Percentiles rank a stretch among this genome's conserved stretches.
These are phyloP conservation scores for Xyrichtys novacula DNA, from an alignment of 2,797 vertebrate species.

Conservation along the genomic window DNA sequence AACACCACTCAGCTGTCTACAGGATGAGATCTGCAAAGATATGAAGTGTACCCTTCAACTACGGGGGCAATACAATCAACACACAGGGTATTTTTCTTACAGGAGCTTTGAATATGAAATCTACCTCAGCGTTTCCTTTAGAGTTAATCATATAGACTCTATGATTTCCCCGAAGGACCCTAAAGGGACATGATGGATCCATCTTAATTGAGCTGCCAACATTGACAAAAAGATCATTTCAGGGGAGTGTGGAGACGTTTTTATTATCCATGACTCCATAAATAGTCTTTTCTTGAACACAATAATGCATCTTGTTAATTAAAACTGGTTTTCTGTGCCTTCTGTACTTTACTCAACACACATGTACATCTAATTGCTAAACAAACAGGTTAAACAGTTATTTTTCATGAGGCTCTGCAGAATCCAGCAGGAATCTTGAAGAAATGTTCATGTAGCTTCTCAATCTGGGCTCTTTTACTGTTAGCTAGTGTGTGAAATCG, in stretches of 20 bases:
- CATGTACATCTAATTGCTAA: not conserved
- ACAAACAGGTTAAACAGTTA: not conserved
- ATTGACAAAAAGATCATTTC: slow-evolving; percentile 44
- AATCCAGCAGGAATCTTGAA: slow-evolving; percentile 1
- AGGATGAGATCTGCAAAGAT: no score
- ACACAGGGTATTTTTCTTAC: no score
- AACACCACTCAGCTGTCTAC: no score
- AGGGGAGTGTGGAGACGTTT: slow-evolving; percentile 21
- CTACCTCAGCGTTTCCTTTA: slow-evolving; percentile 1
- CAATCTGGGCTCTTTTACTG: slow-evolving; percentile 3
- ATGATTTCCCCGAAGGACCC: slow-evolving; percentile 16
- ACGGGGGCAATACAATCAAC: no score
- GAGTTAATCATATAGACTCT: slow-evolving; percentile 20
- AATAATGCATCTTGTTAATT: not conserved
- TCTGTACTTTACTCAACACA: not conserved
- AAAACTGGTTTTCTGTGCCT: not conserved
- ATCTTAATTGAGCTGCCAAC: slow-evolving; percentile 53
- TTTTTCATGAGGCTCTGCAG: not conserved
- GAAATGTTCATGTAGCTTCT: not conserved
- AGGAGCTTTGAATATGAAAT: not conserved
- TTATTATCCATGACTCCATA: not conserved
- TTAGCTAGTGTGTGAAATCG: not conserved
- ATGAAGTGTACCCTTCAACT: no score
- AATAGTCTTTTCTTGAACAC: not conserved
- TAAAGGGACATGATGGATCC: slow-evolving; percentile 24